These are phyloP conservation scores for Gerris buenoi DNA, from an alignment of 1,140 invertebrate genomes.

Conservation along the genomic window DNA sequence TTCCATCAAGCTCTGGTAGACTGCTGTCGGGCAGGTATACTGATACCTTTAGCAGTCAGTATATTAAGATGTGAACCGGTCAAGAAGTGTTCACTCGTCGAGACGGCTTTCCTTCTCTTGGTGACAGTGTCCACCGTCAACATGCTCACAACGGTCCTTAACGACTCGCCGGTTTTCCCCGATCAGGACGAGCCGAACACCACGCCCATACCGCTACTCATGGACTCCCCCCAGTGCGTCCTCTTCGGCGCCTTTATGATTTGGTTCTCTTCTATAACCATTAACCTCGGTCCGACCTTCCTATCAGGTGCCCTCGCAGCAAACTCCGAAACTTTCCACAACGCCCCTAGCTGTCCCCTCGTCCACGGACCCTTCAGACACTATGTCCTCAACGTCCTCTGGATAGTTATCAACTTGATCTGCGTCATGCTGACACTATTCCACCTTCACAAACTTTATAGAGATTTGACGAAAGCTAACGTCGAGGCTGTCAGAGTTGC, in stretches of 20 bases:
- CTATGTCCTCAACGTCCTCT: constrained; percentile 75
- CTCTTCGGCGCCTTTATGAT: constrained; percentile 85
- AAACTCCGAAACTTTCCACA: constrained; percentile 58
- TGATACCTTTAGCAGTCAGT: constrained; percentile 63
- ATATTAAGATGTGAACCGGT: constrained; percentile 69
- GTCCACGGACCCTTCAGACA: constrained; percentile 57
- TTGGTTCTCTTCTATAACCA: constrained; percentile 78
- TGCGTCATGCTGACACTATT: constrained; percentile 72
- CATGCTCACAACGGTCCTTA: constrained; percentile 75
- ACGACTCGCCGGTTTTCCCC: constrained; percentile 75
- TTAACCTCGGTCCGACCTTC: constrained; percentile 82
- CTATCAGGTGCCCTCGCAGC: constrained; percentile 67
- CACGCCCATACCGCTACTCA: constrained; percentile 47
- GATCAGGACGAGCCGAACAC: constrained; percentile 40
- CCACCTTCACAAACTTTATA: constrained; percentile 67
- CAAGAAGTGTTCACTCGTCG: constrained; percentile 32
- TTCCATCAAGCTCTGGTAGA: constrained; percentile 77
- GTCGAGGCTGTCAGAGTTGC: constrained; percentile 53
- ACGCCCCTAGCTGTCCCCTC: constrained; percentile 64
- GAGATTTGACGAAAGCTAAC: constrained; percentile 63
- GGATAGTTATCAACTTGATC: constrained; percentile 75
- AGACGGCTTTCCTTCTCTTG: constrained; percentile 74
- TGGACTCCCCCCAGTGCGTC: constrained; percentile 73
- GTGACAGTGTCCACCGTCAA: constrained; percentile 82
- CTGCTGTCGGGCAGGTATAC: constrained; percentile 60